Conservation (phyloP, 2,113 vertebrate species). For the Ciconia stormi region DNA sequence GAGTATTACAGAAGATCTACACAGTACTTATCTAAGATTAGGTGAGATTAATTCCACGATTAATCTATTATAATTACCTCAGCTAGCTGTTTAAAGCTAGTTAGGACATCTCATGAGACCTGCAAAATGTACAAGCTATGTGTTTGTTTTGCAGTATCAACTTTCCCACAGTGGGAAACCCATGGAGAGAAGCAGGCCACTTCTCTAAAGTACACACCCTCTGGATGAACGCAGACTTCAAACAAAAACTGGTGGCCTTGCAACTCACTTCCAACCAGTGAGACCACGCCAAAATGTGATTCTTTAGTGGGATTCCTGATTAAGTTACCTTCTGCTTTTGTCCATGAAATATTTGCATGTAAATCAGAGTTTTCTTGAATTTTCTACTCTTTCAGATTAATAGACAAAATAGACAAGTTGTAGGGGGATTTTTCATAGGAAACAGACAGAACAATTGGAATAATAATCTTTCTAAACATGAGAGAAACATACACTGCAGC, state of each 20-base stretch:
- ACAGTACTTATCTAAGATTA: neutral
- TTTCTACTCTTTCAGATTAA: neutral
- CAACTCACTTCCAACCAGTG: neutral
- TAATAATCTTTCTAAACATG: neutral
- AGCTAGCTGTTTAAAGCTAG: neutral
- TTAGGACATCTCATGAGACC: neutral
- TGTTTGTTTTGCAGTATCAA: neutral
- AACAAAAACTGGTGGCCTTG: neutral
- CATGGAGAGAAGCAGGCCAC: neutral
- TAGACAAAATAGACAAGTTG: neutral
- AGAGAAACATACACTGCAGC: neutral
- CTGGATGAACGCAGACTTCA: neutral
- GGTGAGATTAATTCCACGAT: neutral
- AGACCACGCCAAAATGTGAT: neutral
- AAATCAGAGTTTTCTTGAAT: neutral
- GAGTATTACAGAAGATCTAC: neutral
- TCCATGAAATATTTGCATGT: neutral
- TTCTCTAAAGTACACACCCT: neutral
- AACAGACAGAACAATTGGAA: neutral
- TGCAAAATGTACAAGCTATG: neutral
- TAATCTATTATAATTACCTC: neutral
- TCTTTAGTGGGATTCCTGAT: neutral
- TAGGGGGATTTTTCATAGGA: neutral
- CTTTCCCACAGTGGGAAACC: neutral
- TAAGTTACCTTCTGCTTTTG: neutral